phyloP scores from a whole-genome alignment of 2,797 vertebrate species.

The Petrocephalus schoutedeni region DNA sequence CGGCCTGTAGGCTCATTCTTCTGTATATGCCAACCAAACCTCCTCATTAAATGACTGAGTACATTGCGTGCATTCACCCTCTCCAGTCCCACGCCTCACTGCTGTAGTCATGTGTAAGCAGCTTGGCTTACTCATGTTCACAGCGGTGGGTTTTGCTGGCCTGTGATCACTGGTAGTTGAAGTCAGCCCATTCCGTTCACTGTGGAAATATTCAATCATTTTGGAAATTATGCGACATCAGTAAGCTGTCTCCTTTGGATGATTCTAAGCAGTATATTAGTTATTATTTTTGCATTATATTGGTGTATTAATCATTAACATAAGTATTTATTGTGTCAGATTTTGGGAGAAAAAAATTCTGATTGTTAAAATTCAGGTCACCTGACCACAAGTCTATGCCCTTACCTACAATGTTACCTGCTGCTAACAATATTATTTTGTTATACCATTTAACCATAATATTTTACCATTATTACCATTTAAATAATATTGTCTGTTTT shows the following conservation, averaged over 20 bases:
- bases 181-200: slow-evolving; percentile 6
- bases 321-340: not conserved
- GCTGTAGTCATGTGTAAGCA: slow-evolving; percentile 15
- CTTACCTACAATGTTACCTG: no score
- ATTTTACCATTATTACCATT: no score
- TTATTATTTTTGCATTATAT: no score
- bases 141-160: slow-evolving; percentile 30
- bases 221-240: not conserved
- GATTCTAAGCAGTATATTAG: not conserved
- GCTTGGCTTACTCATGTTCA: slow-evolving; percentile 34
- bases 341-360: not conserved
- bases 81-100: slow-evolving; percentile 15
- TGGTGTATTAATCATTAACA: not conserved
- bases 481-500: no score
- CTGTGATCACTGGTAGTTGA: slow-evolving; percentile 23
- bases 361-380: not conserved
- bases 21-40: slow-evolving; percentile 34
- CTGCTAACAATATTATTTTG: no score
- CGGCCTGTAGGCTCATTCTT: not conserved
- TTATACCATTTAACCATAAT: no score
- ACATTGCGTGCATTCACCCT: not conserved
- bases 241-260: not conserved
- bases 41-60: slow-evolving; percentile 26
- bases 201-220: not conserved
- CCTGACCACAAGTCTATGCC: not conserved